These are phyloP conservation scores for Drosophila orena DNA, from an alignment of 1,140 invertebrate species.

Conservation along the genomic window DNA sequence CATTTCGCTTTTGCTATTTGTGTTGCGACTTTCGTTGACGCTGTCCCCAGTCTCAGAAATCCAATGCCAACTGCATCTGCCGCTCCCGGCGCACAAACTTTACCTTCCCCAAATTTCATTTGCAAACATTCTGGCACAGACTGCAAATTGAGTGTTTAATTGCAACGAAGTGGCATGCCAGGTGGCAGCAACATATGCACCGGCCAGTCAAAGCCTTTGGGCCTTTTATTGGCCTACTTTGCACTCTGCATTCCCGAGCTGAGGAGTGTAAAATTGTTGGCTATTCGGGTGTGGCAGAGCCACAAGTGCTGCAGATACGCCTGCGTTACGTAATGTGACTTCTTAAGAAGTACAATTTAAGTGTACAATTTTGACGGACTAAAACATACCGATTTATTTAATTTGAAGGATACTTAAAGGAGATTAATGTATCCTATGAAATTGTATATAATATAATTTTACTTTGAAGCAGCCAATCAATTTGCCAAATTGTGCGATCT, in stretches of 20 bases:
- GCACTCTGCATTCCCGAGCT: background rate
- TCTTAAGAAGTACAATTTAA: no score
- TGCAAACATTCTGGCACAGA: slow-evolving; percentile 61
- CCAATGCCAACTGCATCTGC: slow-evolving; percentile 27
- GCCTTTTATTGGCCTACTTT: slow-evolving; percentile 2
- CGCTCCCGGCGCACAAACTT: slow-evolving; percentile 58
- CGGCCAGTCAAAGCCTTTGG: slow-evolving; percentile 14
- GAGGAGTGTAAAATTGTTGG: background rate
- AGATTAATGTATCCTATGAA: background rate
- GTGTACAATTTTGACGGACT: no score
- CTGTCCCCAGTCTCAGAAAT: slow-evolving; percentile 39
- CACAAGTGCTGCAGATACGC: background rate
- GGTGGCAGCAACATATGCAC: slow-evolving; percentile 61
- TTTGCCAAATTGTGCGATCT: slow-evolving; percentile 23
- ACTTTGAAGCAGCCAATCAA: slow-evolving; percentile 11
- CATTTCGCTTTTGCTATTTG: slow-evolving; percentile 78
- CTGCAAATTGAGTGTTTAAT: slow-evolving; percentile 79
- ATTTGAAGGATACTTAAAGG: no score
- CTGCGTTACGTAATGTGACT: no score
- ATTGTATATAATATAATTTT: background rate
- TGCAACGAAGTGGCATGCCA: slow-evolving; percentile 62
- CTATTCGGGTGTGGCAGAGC: background rate
- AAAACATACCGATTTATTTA: no score
- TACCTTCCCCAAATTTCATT: slow-evolving; percentile 78
- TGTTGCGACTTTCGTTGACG: slow-evolving; percentile 77